Evolutionary conservation across 2,888 invertebrate genomes (phyloP).

Genomic region (Glaucopsyche alexis): DNA sequence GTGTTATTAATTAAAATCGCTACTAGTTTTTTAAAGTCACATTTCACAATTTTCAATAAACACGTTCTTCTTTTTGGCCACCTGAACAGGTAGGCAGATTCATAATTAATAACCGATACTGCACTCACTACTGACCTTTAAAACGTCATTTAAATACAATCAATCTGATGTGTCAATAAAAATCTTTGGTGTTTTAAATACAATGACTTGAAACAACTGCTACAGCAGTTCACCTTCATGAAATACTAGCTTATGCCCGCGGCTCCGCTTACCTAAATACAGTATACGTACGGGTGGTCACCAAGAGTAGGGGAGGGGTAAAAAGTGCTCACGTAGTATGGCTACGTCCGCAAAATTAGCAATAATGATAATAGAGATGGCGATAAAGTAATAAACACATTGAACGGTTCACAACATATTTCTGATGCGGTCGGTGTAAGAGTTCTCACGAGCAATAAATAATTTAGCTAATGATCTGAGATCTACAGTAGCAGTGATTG

Average conservation of each 20-base stretch:
- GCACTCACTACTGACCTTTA: not conserved
- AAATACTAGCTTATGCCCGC: not conserved
- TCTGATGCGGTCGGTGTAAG: conserved; percentile 27
- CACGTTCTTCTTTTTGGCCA: not conserved
- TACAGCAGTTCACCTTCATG: conserved; percentile 2
- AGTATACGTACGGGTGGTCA: too few species aligned
- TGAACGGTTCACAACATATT: conserved; percentile 10
- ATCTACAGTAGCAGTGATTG: conserved; percentile 63
- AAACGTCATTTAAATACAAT: conserved; percentile 24
- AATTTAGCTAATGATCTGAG: conserved; percentile 45
- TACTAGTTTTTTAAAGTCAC: not conserved
- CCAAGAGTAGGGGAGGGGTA: too few species aligned
- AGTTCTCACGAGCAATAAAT: conserved; percentile 31
- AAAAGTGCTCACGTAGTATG: too few species aligned
- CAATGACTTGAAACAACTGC: conserved; percentile 13
- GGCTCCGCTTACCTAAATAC: too few species aligned
- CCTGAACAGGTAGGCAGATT: not conserved
- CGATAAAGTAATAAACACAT: conserved; percentile 11
- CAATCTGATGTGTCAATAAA: conserved; percentile 17
- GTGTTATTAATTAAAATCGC: not conserved
- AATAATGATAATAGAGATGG: not conserved
- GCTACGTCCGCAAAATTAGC: too few species aligned
- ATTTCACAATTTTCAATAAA: conserved; percentile 13
- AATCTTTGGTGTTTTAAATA: not conserved
- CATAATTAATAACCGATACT: conserved; percentile 10